Conservation (phyloP, 2,797 vertebrate species). For the Pangasius macronema region DNA sequence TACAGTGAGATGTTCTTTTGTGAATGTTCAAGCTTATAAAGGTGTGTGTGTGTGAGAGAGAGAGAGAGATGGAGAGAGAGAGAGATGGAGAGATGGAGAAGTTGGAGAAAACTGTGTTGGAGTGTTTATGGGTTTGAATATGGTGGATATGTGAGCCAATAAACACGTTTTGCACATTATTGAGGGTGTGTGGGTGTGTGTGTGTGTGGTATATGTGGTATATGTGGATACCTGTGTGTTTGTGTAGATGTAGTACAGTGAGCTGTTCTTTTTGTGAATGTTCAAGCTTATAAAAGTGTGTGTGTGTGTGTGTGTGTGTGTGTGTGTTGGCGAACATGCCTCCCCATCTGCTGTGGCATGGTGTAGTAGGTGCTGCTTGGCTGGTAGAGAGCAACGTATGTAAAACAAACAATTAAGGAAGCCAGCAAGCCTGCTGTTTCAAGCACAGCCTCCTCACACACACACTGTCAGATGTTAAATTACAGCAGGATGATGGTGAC, state of each 20-base stretch:
- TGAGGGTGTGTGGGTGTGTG: background rate
- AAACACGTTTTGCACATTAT: background rate
- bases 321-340: conserved; percentile 43
- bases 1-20: background rate
- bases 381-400: conserved; percentile 44
- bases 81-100: background rate
- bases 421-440: conserved; percentile 25
- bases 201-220: background rate
- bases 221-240: background rate
- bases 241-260: background rate
- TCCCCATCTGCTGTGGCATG: conserved; percentile 64
- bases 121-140: background rate
- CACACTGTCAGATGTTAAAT: background rate
- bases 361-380: conserved; percentile 7
- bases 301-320: background rate
- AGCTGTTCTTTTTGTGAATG: background rate
- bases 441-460: background rate
- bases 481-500: background rate
- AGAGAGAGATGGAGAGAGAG: too few species aligned
- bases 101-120: background rate
- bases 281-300: background rate
- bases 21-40: too few species aligned
- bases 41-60: too few species aligned
- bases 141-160: background rate
- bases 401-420: conserved; percentile 59